Base-by-base conservation (phyloP, 2,113 vertebrate species). In the Siniperca knerii region DNA sequence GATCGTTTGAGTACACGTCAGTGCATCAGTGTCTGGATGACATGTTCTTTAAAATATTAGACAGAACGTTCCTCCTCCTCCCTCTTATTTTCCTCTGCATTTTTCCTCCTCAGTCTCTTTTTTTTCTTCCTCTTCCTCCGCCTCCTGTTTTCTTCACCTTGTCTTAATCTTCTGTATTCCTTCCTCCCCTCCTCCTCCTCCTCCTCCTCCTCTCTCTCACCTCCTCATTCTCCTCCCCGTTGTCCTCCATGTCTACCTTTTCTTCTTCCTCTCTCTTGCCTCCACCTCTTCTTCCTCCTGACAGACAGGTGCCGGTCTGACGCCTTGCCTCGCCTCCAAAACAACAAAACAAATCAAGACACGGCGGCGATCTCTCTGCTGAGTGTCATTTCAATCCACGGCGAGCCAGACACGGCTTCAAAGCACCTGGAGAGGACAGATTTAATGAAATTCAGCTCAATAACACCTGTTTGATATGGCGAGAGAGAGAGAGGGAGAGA, bases 391-490 rank as follows among this genome's bases (percentile, higher is more conserved):
- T 84, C 65, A 75, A 86, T 81, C 71, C 75, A 4, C 72, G 10
- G 71, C n/a, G 7, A 84, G 78, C 78, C 66, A 42, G 58, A 80
- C 73, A 37, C 5, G 12, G 23, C 80, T 89, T 86, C 84, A 90
- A 84, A 86, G 83, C 80, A 52, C 72, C 46, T 1, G 42, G 50
- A 62, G 72, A 83, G 8, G 48, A 67, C 3, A 18, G 58, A 69
- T 74, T 83, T 82, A 83, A 86, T 87, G 78, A 85, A 85, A 89
- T 81, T 72, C 84, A 54, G 75, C 55, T 85, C 75, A 20, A 66
- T 84, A 85, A 70, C 54, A 79, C 57, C 81, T 77, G 83, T 75
- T 66, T 89, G 76, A 85, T 83, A 83, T 61, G 61, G 71, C 82
- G 75, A 64, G 33, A 6, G 44, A 52, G 20, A 46, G 29, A 11